These are phyloP conservation scores for Polydrusus pterygomalis DNA, from an alignment of 2,888 invertebrate species.

Conservation along the genomic window DNA sequence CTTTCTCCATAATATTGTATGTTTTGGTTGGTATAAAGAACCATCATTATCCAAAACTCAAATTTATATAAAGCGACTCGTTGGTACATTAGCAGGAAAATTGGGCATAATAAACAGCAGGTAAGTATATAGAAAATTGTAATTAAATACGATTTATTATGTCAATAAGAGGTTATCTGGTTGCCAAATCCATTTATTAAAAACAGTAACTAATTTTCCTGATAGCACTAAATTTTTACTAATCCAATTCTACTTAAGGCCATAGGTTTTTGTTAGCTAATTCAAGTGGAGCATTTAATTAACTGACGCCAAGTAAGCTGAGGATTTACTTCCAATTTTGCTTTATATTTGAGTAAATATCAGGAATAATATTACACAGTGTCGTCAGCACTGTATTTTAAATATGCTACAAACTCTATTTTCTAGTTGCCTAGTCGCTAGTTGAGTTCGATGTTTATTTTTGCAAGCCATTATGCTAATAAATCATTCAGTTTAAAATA, in stretches of 20 bases:
- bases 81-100: constrained; percentile 14
- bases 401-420: too few species aligned
- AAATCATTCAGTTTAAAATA: too few species aligned
- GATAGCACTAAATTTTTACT: background rate
- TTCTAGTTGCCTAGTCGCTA: too few species aligned
- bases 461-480: too few species aligned
- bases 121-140: background rate
- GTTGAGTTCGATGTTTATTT: too few species aligned
- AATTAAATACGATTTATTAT: background rate
- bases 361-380: background rate
- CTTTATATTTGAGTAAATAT: constrained; percentile 7
- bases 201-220: background rate
- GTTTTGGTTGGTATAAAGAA: too few species aligned
- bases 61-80: too few species aligned
- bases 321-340: background rate
- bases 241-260: constrained; percentile 5
- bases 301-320: constrained; percentile 3
- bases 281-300: constrained; percentile 19
- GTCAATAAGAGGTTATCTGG: constrained; percentile 10
- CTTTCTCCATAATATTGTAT: too few species aligned
- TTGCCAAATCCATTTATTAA: constrained; percentile 4
- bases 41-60: too few species aligned
- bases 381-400: too few species aligned
- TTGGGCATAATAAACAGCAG: constrained; percentile 5
- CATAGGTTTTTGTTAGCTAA: background rate